Conservation (phyloP, 2,113 vertebrate genomes). For the Xenotilapia flavipinnis region DNA sequence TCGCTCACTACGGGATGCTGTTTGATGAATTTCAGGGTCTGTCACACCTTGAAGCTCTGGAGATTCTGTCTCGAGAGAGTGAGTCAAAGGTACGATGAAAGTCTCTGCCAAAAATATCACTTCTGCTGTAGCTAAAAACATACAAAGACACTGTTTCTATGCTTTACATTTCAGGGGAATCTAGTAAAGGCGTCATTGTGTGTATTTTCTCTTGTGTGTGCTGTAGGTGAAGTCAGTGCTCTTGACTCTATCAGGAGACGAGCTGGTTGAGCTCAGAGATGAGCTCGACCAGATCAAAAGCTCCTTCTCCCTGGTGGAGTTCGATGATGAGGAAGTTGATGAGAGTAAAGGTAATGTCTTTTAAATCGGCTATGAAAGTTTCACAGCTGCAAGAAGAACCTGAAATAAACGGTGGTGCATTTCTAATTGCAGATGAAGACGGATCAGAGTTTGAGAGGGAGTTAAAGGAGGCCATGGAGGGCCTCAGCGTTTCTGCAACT, state of each 20-base stretch:
- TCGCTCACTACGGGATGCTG: slow-evolving; percentile 89
- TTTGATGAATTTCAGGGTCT: slow-evolving; percentile 97
- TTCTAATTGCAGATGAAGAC: slow-evolving; percentile 65
- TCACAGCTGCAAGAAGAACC: neutral
- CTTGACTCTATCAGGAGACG: slow-evolving; percentile 80
- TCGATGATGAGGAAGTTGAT: slow-evolving; percentile 89
- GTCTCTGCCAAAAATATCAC: neutral
- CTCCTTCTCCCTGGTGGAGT: slow-evolving; percentile 86
- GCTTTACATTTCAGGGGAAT: neutral
- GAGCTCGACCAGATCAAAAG: slow-evolving; percentile 83
- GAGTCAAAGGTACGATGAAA: slow-evolving; percentile 82
- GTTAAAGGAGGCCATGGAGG: slow-evolving; percentile 76
- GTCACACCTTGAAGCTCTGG: slow-evolving; percentile 93
- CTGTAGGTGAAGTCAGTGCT: slow-evolving; percentile 83
- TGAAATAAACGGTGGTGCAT: neutral
- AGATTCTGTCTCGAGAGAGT: slow-evolving; percentile 93
- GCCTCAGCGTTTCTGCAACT: slow-evolving; percentile 74
- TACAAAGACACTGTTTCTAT: rapidly evolving
- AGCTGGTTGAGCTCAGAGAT: slow-evolving; percentile 70
- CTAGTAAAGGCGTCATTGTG: rapidly evolving
- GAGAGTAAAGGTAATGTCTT: slow-evolving; percentile 75
- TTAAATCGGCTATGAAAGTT: rapidly evolving
- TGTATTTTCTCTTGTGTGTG: neutral
- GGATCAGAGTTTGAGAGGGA: slow-evolving; percentile 82
- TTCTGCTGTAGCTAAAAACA: neutral